These are phyloP conservation scores for Berghia stephanieae DNA, from an alignment of 1,140 invertebrate species.

Conservation along the genomic window DNA sequence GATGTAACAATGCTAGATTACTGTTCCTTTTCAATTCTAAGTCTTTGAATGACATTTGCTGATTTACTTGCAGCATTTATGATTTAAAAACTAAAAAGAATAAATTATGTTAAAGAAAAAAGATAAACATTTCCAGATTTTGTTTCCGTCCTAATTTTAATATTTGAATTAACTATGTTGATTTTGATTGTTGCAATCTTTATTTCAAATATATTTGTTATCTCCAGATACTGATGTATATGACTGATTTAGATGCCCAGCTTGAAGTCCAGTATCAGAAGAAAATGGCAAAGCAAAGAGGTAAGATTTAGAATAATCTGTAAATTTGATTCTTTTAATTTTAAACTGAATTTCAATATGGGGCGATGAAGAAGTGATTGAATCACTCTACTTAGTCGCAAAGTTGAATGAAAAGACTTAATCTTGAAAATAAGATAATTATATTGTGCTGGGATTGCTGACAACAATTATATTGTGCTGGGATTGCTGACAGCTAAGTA, in stretches of 20 bases:
- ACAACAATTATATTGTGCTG: not conserved
- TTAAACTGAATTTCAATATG: not conserved
- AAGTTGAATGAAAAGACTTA: not conserved
- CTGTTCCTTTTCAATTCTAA: too few species aligned
- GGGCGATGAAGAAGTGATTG: not conserved
- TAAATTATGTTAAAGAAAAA: too few species aligned
- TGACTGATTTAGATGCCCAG: conserved; percentile 50
- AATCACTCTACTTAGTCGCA: not conserved
- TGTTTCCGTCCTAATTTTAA: not conserved
- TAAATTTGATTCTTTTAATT: too few species aligned
- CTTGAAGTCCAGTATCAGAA: conserved; percentile 47
- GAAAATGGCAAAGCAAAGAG: conserved; percentile 45
- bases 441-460: too few species aligned
- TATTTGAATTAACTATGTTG: not conserved
- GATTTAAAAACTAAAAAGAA: too few species aligned
- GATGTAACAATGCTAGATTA: too few species aligned
- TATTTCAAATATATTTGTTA: not conserved
- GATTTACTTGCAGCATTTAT: too few species aligned
- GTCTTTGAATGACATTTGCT: too few species aligned
- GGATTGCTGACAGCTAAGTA: too few species aligned
- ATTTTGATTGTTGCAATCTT: not conserved
- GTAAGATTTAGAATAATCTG: too few species aligned
- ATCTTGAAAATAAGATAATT: not conserved
- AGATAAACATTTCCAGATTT: too few species aligned
- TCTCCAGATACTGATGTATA: conserved; percentile 47